Percentiles rank a stretch among this genome's conserved stretches.
Evolutionary conservation across 2,113 vertebrate species (phyloP).

Genomic region (Australoheros scitulus): DNA sequence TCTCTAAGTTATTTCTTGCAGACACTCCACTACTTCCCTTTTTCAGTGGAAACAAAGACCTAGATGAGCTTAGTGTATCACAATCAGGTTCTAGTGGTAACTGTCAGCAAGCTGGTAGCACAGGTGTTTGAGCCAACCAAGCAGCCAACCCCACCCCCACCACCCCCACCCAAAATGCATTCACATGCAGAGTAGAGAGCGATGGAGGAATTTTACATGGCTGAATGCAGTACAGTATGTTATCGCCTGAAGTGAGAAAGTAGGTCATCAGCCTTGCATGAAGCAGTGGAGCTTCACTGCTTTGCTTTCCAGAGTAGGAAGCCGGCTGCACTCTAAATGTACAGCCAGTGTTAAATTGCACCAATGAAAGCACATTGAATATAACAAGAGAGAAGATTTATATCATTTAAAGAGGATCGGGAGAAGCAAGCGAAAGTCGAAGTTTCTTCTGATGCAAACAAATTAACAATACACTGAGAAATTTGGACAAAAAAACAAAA

Average conservation of each 20-base stretch:
- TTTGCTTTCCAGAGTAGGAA: slow-evolving; percentile 45
- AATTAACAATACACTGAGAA: slow-evolving; percentile 12
- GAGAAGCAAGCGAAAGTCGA: neutral
- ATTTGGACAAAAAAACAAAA: neutral
- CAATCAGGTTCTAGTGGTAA: slow-evolving; percentile 4
- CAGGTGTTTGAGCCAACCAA: slow-evolving; percentile 18
- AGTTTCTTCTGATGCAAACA: slow-evolving; percentile 1
- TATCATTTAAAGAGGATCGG: slow-evolving; percentile 3
- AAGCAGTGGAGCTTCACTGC: slow-evolving; percentile 45
- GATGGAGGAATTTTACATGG: slow-evolving; percentile 57
- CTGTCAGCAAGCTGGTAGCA: neutral
- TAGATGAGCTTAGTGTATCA: neutral
- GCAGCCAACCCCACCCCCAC: neutral
- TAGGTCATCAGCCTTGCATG: slow-evolving; percentile 69
- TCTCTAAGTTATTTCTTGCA: slow-evolving; percentile 7
- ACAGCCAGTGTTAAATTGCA: slow-evolving; percentile 11
- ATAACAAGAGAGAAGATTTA: neutral
- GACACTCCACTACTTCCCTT: neutral
- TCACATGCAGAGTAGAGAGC: slow-evolving; percentile 32
- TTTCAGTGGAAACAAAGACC: neutral
- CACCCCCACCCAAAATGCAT: slow-evolving; percentile 7
- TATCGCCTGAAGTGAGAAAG: slow-evolving; percentile 61
- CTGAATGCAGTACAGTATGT: slow-evolving; percentile 43
- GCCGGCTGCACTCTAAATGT: slow-evolving; percentile 33
- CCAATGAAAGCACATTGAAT: slow-evolving; percentile 11